Conservation (phyloP, 2,797 vertebrate species). For the Hypotaenidia philippensis region DNA sequence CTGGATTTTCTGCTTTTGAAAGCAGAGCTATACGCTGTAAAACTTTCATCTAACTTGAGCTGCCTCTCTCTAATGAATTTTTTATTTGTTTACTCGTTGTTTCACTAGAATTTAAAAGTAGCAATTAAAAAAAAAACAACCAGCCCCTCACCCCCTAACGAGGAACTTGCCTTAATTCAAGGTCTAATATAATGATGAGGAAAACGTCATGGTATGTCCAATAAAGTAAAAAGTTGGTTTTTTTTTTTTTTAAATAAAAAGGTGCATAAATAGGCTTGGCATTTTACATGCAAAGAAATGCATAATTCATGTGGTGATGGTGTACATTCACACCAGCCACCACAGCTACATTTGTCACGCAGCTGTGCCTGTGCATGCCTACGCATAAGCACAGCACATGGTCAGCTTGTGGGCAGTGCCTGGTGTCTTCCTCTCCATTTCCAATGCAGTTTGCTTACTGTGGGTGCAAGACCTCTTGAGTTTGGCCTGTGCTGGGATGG, state of each 20-base stretch:
- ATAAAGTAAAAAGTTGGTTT: neutral
- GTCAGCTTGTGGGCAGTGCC: neutral
- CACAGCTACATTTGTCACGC: neutral
- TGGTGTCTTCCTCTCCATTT: neutral
- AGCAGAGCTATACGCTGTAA: conserved; percentile 68
- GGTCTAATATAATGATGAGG: neutral
- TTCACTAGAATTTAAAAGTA: conserved; percentile 75
- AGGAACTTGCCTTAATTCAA: conserved; percentile 68
- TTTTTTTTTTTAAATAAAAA: neutral
- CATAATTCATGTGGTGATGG: conserved; percentile 50
- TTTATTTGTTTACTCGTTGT: conserved; percentile 85
- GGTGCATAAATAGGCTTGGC: neutral
- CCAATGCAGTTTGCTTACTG: accelerated
- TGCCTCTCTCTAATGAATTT: conserved; percentile 81
- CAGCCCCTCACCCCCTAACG: conserved; percentile 1
- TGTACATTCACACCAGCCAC: neutral
- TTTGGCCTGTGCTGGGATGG: neutral
- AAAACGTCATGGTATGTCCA: neutral
- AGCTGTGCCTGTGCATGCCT: neutral
- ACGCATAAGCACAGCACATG: neutral
- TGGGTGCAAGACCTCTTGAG: neutral
- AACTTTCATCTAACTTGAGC: conserved; percentile 79
- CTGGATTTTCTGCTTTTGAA: conserved; percentile 76
- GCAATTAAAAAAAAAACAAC: conserved; percentile 69
- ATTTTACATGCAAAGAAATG: neutral